These are phyloP conservation scores for Geotrupes spiniger DNA, from an alignment of 2,888 invertebrate genomes.

Conservation along the genomic window DNA sequence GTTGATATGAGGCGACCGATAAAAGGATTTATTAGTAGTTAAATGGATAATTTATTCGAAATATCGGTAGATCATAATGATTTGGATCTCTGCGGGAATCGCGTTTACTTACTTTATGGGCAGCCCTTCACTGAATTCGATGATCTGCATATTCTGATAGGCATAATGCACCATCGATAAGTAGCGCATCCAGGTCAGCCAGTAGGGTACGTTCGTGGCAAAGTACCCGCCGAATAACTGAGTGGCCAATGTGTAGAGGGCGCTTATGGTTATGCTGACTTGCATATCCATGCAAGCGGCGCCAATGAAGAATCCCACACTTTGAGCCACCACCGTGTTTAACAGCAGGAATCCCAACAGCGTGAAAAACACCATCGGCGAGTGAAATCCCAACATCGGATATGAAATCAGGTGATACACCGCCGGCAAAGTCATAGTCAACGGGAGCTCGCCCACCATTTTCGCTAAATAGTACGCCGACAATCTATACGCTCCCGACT, in stretches of 20 bases:
- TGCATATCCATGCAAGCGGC: slow-evolving; percentile 75
- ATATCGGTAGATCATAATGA: background rate
- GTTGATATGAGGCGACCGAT: too few relatives aligned
- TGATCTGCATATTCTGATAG: slow-evolving; percentile 76
- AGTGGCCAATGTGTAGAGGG: slow-evolving; percentile 72
- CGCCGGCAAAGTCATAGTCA: slow-evolving; percentile 71
- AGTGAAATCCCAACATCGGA: slow-evolving; percentile 68
- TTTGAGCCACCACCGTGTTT: slow-evolving; percentile 73
- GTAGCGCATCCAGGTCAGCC: slow-evolving; percentile 72
- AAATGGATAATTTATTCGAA: background rate
- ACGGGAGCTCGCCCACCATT: slow-evolving; percentile 75
- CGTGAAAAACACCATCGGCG: slow-evolving; percentile 64
- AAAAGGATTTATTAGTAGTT: too few relatives aligned
- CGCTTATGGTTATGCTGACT: slow-evolving; percentile 73
- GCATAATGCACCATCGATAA: slow-evolving; percentile 77
- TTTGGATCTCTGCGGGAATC: too few relatives aligned
- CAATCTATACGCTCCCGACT: slow-evolving; percentile 73
- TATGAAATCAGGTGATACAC: slow-evolving; percentile 75
- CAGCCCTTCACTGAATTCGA: slow-evolving; percentile 70
- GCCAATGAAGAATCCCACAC: slow-evolving; percentile 76
- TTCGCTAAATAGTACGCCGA: slow-evolving; percentile 80
- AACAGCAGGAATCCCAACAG: slow-evolving; percentile 67
- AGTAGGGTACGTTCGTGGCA: slow-evolving; percentile 69
- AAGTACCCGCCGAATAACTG: slow-evolving; percentile 75
- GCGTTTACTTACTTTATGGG: slow-evolving; percentile 66